These are phyloP conservation scores for Chrosomus eos DNA, from an alignment of 2,797 vertebrate genomes.

Conservation along the genomic window DNA sequence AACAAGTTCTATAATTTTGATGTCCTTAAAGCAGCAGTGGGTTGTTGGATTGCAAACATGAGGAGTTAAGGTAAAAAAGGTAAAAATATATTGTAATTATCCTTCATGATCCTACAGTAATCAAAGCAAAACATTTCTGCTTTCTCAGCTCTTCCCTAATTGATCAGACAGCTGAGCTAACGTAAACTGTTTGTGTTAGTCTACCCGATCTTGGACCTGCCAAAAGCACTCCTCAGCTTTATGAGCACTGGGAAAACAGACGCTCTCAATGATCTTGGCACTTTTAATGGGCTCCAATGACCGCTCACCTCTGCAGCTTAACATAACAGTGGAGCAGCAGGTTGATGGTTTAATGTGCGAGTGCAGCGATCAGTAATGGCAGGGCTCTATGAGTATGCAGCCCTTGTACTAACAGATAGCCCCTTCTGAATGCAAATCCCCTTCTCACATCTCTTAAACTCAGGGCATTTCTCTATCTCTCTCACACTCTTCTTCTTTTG, in stretches of 20 bases:
- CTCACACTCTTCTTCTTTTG: conserved; percentile 32
- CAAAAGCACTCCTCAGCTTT: conserved; percentile 37
- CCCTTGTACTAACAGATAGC: conserved; percentile 61
- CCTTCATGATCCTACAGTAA: conserved; percentile 5
- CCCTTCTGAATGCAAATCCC: conserved; percentile 73
- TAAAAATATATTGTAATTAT: background rate
- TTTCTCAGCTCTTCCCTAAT: conserved; percentile 14
- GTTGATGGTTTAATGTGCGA: conserved; percentile 59
- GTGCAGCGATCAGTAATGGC: conserved; percentile 63
- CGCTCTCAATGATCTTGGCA: conserved; percentile 44
- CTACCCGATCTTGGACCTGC: conserved; percentile 22
- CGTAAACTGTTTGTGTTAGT: conserved; percentile 24
- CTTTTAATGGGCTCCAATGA: conserved; percentile 67
- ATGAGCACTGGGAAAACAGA: conserved; percentile 39
- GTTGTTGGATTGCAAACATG: background rate
- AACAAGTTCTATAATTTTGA: background rate
- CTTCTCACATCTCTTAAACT: conserved; percentile 69
- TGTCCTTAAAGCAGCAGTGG: background rate
- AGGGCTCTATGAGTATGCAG: conserved; percentile 66
- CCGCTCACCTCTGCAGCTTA: conserved; percentile 68
- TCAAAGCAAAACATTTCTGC: conserved; percentile 2
- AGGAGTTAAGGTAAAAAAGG: background rate
- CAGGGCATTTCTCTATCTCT: conserved; percentile 50
- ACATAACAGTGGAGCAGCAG: conserved; percentile 62
- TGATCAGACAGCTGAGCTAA: conserved; percentile 26